Percentiles rank a stretch among this genome's conserved stretches.
Conservation (phyloP, 2,888 invertebrate genomes). For the Aplocera efformata region DNA sequence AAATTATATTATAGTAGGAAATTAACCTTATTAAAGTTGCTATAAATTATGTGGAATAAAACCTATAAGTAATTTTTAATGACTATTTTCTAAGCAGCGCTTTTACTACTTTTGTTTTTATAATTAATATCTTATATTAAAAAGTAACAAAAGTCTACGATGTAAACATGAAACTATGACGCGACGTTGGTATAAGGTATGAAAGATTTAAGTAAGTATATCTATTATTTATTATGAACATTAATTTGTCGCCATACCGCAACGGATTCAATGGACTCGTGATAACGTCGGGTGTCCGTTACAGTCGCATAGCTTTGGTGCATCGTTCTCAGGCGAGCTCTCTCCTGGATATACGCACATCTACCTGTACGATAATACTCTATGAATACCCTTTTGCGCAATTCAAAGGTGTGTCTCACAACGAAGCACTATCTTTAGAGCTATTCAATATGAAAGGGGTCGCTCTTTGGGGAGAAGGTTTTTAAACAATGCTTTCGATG, state of each 20-base stretch:
- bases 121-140: too few species aligned
- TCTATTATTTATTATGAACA: neutral
- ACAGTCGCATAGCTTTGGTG: conserved; percentile 16
- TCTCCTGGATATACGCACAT: conserved; percentile 21
- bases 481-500: conserved; percentile 67
- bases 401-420: conserved; percentile 60
- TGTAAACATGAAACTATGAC: too few species aligned
- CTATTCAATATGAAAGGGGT: conserved; percentile 58
- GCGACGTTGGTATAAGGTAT: too few species aligned
- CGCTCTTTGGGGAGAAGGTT: conserved; percentile 59
- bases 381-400: conserved; percentile 54
- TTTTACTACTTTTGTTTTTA: too few species aligned
- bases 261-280: conserved; percentile 18
- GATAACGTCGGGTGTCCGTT: conserved; percentile 26
- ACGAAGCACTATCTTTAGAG: conserved; percentile 58
- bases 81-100: too few species aligned
- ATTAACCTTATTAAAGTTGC: too few species aligned
- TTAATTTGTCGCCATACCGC: conserved; percentile 3
- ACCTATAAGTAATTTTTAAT: too few species aligned
- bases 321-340: conserved; percentile 28
- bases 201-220: too few species aligned
- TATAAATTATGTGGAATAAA: too few species aligned
- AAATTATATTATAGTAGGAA: too few species aligned
- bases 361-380: conserved; percentile 17
- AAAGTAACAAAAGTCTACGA: too few species aligned